Percentiles rank a stretch among this genome's conserved stretches.
phyloP scores from a whole-genome alignment of 2,888 invertebrate species.

The Uloborus plumipes region DNA sequence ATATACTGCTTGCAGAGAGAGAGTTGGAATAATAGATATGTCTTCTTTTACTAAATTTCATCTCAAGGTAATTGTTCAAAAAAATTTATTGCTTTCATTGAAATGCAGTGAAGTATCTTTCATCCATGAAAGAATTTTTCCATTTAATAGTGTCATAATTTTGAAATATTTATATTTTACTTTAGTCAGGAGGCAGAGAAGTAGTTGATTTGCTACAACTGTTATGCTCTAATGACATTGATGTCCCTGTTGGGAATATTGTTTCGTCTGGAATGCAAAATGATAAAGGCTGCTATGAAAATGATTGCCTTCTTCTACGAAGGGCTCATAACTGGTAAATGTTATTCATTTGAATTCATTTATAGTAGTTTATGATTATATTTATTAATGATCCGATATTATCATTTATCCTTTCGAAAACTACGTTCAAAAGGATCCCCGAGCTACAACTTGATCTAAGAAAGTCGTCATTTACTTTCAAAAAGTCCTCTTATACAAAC shows the following conservation, averaged over 20 bases:
- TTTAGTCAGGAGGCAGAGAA: conserved; percentile 85
- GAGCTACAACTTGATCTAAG: too few relatives aligned
- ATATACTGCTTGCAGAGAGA: conserved; percentile 93
- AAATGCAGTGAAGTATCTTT: too few relatives aligned
- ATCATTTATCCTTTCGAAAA: too few relatives aligned
- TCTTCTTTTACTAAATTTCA: conserved; percentile 97
- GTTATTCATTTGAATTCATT: background rate
- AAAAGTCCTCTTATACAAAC: too few relatives aligned
- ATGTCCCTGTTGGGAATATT: conserved; percentile 91
- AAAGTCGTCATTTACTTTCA: too few relatives aligned
- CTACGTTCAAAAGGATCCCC: too few relatives aligned
- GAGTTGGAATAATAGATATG: conserved; percentile 94
- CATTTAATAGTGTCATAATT: too few relatives aligned
- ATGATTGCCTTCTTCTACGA: conserved; percentile 94
- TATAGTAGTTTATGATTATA: too few relatives aligned
- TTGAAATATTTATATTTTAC: conserved; percentile 16
- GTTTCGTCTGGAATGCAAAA: conserved; percentile 99
- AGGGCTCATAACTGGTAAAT: conserved; percentile 86
- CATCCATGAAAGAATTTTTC: too few relatives aligned
- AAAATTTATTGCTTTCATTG: too few relatives aligned
- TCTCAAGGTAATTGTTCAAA: conserved; percentile 77
- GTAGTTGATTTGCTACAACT: conserved; percentile 93
- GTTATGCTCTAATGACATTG: conserved; percentile 95
- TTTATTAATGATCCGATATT: too few relatives aligned
- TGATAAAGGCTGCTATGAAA: conserved; percentile 93